These are phyloP conservation scores for Tenthredo scrophulariae DNA, from an alignment of 2,888 invertebrate species.

Conservation along the genomic window DNA sequence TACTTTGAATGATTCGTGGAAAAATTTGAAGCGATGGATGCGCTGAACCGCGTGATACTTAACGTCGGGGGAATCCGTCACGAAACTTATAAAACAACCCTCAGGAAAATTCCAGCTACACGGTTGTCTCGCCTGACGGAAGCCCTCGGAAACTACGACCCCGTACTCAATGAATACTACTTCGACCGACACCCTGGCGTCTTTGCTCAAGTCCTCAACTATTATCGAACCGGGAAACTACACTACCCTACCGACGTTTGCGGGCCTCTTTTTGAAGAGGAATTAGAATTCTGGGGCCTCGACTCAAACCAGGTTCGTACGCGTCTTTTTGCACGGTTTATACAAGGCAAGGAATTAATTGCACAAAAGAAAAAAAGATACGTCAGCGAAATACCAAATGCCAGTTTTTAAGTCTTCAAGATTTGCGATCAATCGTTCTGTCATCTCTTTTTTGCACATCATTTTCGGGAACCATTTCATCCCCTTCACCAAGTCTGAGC, in stretches of 20 bases:
- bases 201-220: conserved; percentile 93
- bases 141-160: conserved; percentile 93
- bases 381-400: conserved; percentile 1
- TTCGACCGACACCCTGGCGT: conserved; percentile 95
- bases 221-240: conserved; percentile 95
- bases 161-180: conserved; percentile 93
- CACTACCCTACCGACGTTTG: conserved; percentile 99
- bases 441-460: neutral
- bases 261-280: conserved; percentile 97
- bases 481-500: neutral
- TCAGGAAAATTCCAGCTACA: conserved; percentile 95
- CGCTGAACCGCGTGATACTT: conserved; percentile 95
- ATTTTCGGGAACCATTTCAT: neutral
- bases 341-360: neutral
- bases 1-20: conserved; percentile 35
- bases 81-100: conserved; percentile 89
- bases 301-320: conserved; percentile 90
- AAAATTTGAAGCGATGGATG: conserved; percentile 83
- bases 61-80: conserved; percentile 94
- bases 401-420: neutral
- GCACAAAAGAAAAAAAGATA: no score
- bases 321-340: neutral
- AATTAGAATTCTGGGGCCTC: conserved; percentile 97
- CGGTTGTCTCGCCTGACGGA: conserved; percentile 90
- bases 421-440: neutral